phyloP scores from a whole-genome alignment of 2,113 vertebrate genomes.

The Ardeotis arabs region DNA sequence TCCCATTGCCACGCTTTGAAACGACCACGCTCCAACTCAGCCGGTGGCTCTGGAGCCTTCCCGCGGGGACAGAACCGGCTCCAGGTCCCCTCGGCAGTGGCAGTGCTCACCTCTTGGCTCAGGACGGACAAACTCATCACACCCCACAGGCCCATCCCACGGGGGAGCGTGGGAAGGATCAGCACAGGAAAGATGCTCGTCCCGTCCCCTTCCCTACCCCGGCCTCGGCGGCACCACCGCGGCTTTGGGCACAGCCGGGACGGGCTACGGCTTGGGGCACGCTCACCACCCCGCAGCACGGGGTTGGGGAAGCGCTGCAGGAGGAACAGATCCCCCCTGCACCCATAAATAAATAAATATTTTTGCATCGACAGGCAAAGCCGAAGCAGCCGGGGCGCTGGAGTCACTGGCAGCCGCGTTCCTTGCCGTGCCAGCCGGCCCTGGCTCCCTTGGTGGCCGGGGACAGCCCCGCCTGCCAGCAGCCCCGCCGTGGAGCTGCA shows the following conservation, averaged over 20 bases:
- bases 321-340: background rate
- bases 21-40: background rate
- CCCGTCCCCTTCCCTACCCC: fast-evolving
- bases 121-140: background rate
- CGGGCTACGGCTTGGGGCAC: background rate
- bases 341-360: background rate
- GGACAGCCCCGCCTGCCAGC: background rate
- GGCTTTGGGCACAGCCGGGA: background rate
- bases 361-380: background rate
- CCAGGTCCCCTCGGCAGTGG: background rate
- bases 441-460: background rate
- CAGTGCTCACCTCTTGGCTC: background rate
- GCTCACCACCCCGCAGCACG: background rate
- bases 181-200: background rate
- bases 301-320: background rate
- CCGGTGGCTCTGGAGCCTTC: background rate
- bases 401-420: background rate
- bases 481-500: background rate
- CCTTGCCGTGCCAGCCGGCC: background rate
- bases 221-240: fast-evolving
- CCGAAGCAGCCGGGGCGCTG: background rate
- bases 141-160: fast-evolving
- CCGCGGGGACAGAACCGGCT: fast-evolving
- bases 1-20: background rate
- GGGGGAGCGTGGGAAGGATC: background rate